phyloP scores from a whole-genome alignment of 2,113 vertebrate species.

The Anhinga anhinga region DNA sequence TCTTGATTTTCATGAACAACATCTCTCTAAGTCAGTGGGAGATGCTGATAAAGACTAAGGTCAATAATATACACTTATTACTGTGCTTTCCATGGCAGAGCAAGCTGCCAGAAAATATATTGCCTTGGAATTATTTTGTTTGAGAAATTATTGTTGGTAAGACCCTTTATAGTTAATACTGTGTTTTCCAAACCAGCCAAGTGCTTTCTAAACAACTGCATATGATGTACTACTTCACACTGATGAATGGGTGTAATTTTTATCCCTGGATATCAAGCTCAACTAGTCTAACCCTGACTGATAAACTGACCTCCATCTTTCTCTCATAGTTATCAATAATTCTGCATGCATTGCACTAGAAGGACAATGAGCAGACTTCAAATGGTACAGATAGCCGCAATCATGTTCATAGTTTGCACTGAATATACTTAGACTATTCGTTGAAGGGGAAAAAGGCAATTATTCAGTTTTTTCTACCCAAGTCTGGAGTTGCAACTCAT shows the following conservation, averaged over 20 bases:
- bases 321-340: background rate
- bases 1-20: background rate
- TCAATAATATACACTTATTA: background rate
- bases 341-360: background rate
- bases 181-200: background rate
- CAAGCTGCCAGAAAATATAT: background rate
- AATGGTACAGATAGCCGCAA: background rate
- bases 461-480: background rate
- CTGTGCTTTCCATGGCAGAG: background rate
- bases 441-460: background rate
- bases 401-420: background rate
- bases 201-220: background rate
- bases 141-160: background rate
- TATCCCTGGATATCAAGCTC: background rate
- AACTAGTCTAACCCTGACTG: background rate
- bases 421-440: background rate
- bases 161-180: background rate
- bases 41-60: background rate
- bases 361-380: background rate
- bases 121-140: background rate
- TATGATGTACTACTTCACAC: background rate
- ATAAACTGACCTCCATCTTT: background rate
- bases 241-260: background rate
- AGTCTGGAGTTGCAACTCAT: background rate
- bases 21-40: background rate